Percentiles rank a stretch among this genome's conserved stretches.
Conservation (phyloP, 2,797 vertebrate species). For the Cirrhinus mrigala region DNA sequence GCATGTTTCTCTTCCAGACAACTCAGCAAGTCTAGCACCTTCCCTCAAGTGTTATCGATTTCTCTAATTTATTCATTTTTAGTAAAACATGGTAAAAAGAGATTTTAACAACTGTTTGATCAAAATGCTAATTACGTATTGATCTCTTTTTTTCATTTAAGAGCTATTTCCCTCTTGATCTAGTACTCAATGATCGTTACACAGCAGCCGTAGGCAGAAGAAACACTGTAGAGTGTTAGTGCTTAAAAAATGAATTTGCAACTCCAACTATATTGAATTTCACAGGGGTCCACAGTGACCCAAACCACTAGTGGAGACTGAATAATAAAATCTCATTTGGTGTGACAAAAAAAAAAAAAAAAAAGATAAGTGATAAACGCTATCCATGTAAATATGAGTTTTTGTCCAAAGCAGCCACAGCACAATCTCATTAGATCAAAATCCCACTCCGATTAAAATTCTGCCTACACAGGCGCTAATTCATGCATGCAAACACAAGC, state of each 20-base stretch:
- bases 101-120: conserved; percentile 23
- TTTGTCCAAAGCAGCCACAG: not conserved
- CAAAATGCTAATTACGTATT: conserved; percentile 46
- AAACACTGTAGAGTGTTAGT: not conserved
- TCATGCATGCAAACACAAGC: not conserved
- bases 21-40: not conserved
- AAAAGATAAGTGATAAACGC: not conserved
- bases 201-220: conserved; percentile 12
- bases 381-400: not conserved
- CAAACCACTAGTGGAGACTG: not conserved
- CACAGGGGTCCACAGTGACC: not conserved
- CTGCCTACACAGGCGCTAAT: not conserved
- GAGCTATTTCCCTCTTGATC: conserved; percentile 33
- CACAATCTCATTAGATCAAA: not conserved
- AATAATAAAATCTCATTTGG: not conserved
- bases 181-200: conserved; percentile 33
- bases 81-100: conserved; percentile 36
- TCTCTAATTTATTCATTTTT: conserved; percentile 35
- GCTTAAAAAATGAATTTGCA: not conserved
- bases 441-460: not conserved
- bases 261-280: conserved; percentile 1
- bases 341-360: not conserved
- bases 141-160: conserved; percentile 48
- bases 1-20: conserved; percentile 14
- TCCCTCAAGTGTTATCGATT: conserved; percentile 28